phyloP scores from a whole-genome alignment of 2,113 vertebrate species.

The Anhinga rufa region DNA sequence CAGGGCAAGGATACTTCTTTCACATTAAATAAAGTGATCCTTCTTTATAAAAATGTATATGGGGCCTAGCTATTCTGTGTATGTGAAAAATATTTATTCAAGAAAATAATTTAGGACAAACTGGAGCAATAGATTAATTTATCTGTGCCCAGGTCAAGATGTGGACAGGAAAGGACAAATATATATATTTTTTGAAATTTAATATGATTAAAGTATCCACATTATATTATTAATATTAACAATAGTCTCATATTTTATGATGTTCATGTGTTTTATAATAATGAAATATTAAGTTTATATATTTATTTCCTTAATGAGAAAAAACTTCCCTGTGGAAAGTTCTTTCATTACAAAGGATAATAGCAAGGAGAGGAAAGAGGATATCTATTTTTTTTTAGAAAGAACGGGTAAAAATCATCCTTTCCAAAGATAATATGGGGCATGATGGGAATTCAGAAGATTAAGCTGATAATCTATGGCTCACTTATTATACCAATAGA shows the following conservation, averaged over 20 bases:
- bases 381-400: neutral
- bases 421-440: neutral
- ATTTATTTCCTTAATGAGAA: neutral
- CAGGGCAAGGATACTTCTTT: neutral
- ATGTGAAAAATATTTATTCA: neutral
- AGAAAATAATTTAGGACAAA: neutral
- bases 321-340: neutral
- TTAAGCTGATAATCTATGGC: neutral
- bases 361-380: neutral
- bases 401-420: neutral
- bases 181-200: neutral
- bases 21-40: neutral
- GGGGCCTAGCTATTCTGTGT: neutral
- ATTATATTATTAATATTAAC: neutral
- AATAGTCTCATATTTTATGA: neutral
- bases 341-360: neutral
- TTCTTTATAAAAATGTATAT: neutral
- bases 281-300: neutral
- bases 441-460: neutral
- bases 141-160: neutral
- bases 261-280: neutral
- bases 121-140: neutral
- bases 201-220: neutral
- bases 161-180: neutral
- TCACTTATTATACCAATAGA: neutral